phyloP scores from a whole-genome alignment of 2,888 invertebrate species.

The Xiphydria camelus region DNA sequence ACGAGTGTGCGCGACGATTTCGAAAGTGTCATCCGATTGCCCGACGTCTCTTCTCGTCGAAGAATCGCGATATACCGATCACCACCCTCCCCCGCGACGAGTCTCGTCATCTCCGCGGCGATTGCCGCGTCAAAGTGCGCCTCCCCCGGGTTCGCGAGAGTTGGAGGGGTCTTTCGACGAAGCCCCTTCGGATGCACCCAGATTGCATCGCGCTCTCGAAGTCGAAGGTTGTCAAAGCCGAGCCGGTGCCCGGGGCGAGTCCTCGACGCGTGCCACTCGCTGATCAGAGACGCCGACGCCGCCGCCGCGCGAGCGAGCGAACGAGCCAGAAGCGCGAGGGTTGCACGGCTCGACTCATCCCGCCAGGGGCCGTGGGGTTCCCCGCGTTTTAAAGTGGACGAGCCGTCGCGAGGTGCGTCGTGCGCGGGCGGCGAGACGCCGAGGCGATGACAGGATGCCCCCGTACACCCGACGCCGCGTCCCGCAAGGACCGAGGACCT shows the following conservation, averaged over 20 bases:
- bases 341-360: slow-evolving; percentile 26
- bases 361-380: slow-evolving; percentile 32
- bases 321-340: slow-evolving; percentile 4
- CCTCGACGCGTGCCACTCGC: slow-evolving; percentile 55
- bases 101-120: too few relatives aligned
- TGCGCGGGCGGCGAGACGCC: slow-evolving; percentile 1
- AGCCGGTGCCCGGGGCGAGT: slow-evolving; percentile 53
- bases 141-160: too few relatives aligned
- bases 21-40: too few relatives aligned
- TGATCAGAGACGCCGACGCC: slow-evolving; percentile 55
- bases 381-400: slow-evolving; percentile 35
- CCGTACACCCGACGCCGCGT: slow-evolving; percentile 46
- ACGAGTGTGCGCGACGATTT: too few relatives aligned
- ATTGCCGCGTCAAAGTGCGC: too few relatives aligned
- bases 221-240: slow-evolving; percentile 47
- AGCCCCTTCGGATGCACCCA: slow-evolving; percentile 33
- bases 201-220: slow-evolving; percentile 31
- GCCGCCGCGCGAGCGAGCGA: slow-evolving; percentile 29
- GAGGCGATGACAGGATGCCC: slow-evolving; percentile 57
- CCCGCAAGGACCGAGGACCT: slow-evolving; percentile 44
- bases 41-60: too few relatives aligned
- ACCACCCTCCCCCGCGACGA: too few relatives aligned
- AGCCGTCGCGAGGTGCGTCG: slow-evolving; percentile 28
- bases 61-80: too few relatives aligned
- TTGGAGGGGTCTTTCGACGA: slow-evolving; percentile 31